A percentile compares a stretch with the other conserved stretches of the same genome.
Conservation (phyloP, 2,113 vertebrate species). For the Thinocorus orbignyianus region DNA sequence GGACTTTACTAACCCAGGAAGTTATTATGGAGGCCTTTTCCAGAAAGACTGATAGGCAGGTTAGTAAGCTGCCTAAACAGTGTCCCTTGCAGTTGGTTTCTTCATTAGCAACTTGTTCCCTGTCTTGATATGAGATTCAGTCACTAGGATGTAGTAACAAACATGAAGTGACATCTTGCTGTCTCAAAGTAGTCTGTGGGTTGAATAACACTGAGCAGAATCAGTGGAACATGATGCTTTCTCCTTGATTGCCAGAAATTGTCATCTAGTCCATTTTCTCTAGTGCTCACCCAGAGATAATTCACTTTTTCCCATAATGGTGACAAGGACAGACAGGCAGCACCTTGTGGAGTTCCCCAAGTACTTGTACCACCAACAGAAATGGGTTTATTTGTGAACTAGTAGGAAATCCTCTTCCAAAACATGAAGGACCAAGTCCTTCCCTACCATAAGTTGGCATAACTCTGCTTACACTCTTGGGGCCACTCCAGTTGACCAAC, state of each 20-base stretch:
- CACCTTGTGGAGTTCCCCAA: fast-evolving
- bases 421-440: neutral
- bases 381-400: neutral
- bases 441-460: neutral
- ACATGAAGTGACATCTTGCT: neutral
- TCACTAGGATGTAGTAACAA: neutral
- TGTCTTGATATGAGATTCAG: neutral
- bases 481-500: neutral
- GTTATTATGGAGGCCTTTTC: neutral
- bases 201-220: neutral
- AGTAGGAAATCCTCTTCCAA: neutral
- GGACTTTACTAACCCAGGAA: no score
- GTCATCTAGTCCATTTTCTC: neutral
- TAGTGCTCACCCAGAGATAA: neutral
- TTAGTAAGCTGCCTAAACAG: neutral
- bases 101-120: neutral
- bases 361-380: neutral
- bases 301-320: neutral
- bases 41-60: neutral
- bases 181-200: fast-evolving
- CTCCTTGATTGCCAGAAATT: neutral
- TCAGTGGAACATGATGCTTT: fast-evolving
- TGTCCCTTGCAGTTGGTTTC: neutral
- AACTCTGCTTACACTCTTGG: neutral
- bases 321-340: neutral